Base-by-base conservation (phyloP, 2,113 vertebrate genomes). In the Trogon surrucura region DNA sequence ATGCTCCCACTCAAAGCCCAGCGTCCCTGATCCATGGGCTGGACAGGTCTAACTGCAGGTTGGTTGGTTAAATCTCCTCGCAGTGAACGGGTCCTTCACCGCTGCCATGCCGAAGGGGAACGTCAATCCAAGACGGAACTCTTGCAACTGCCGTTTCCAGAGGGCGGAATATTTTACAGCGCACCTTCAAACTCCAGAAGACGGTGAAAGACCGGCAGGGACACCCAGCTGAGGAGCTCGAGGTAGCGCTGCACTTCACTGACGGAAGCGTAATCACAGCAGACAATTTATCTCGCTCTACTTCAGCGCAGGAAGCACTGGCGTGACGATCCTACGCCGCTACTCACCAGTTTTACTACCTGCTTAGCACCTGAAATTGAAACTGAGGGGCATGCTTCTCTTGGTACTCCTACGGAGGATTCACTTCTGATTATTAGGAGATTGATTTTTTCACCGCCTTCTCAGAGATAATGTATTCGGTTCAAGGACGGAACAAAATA, bases 1-100 rank as follows among this genome's bases (percentile, higher is more conserved):
- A 26, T 41, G 38, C 51, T 69, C 83, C 10, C 54, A 36, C 41
- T 73, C 13, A 22, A 48, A 34, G 15, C 13, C 30, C 87, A 54
- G 83, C 51, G 45, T 30, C 64, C 26, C 7, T 5, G 47, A 54
- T 0, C 1, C 21, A n/a, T 11, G 22, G 53, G 3, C 4, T 0
- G 54, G 82, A 53, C 47, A 62, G 47, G 69, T 11, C 51, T 73
- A 15, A 65, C 21, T 1, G 0, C 3, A 18, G 18, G 23, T 1
- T 44, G 53, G 3, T 47, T 34, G 48, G 30, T 30, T 45, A 19
- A 22, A 85, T 32, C 3, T 45, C 61, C 57, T n/a, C 1, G 11
- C 36, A 50, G 58, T 10, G 27, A 82, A 62, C 3, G 64, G 57
- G 70, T 29, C 19, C 26, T 50, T 66, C 14, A 36, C 41, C 73